Evolutionary conservation across 2,797 vertebrate species (phyloP).

Genomic region (Lerista edwardsae): DNA sequence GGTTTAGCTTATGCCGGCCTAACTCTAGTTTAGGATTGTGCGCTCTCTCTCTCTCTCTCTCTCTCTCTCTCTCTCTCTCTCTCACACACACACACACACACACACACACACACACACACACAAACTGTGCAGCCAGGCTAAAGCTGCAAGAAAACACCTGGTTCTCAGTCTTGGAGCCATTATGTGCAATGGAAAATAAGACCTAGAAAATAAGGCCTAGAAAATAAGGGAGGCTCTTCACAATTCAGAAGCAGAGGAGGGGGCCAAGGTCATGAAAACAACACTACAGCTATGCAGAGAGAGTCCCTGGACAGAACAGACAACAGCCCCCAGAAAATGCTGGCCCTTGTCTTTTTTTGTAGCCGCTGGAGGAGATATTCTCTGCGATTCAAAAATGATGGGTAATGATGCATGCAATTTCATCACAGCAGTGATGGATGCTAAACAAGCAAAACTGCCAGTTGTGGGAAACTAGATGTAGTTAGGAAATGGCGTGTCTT

Average conservation of each 20-base stretch:
- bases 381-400: slow-evolving; percentile 16
- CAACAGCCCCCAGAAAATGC: neutral
- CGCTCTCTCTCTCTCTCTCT: no score
- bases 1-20: no score
- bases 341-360: rapidly evolving
- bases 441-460: slow-evolving; percentile 15
- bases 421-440: slow-evolving; percentile 15
- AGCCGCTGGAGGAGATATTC: slow-evolving; percentile 23
- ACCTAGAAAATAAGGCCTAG: no score
- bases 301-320: neutral
- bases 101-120: no score
- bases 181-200: neutral
- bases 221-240: neutral
- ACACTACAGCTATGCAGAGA: neutral
- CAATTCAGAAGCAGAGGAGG: neutral
- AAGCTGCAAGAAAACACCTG: neutral
- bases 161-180: neutral
- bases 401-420: slow-evolving; percentile 13
- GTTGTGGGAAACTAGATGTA: neutral
- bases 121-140: no score
- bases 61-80: no score
- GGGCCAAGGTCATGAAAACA: neutral
- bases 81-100: no score
- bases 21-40: no score
- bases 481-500: slow-evolving; percentile 13